These are phyloP conservation scores for Digitonthophagus gazella DNA, from an alignment of 2,888 invertebrate genomes.

Conservation along the genomic window DNA sequence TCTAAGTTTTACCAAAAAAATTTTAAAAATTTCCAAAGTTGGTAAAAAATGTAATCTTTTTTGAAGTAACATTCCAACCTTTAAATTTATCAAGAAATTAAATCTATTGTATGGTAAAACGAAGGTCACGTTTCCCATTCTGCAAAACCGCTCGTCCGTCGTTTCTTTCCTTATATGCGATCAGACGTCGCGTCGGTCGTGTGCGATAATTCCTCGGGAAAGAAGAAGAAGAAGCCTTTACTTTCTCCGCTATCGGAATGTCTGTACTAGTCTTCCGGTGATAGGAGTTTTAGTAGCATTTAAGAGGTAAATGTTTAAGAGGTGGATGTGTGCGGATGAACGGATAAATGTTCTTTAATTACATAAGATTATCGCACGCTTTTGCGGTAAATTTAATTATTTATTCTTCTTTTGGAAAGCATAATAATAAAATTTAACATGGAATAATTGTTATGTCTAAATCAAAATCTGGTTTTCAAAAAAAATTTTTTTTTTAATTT, in stretches of 20 bases:
- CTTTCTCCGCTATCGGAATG: background rate
- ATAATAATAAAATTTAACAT: too few species aligned
- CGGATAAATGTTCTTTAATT: background rate
- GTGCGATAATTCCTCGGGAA: background rate
- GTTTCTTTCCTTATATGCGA: background rate
- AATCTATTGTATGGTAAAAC: background rate
- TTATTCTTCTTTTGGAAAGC: background rate
- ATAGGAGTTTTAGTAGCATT: background rate
- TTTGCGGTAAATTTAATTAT: background rate
- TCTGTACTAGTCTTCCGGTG: background rate
- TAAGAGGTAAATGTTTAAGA: background rate
- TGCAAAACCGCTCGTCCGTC: background rate
- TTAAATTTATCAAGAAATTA: too few species aligned
- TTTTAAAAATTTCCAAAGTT: too few species aligned
- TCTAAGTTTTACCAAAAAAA: too few species aligned
- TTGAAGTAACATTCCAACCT: too few species aligned
- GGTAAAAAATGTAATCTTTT: too few species aligned
- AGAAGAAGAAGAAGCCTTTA: background rate
- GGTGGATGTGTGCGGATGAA: background rate
- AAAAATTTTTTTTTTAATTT: too few species aligned
- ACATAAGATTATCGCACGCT: background rate
- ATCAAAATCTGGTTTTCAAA: too few species aligned
- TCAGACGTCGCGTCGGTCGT: too few species aligned
- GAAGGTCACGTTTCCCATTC: background rate
- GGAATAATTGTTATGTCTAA: too few species aligned